Conservation (phyloP, 1,140 invertebrate species). For the Anoplophora glabripennis region DNA sequence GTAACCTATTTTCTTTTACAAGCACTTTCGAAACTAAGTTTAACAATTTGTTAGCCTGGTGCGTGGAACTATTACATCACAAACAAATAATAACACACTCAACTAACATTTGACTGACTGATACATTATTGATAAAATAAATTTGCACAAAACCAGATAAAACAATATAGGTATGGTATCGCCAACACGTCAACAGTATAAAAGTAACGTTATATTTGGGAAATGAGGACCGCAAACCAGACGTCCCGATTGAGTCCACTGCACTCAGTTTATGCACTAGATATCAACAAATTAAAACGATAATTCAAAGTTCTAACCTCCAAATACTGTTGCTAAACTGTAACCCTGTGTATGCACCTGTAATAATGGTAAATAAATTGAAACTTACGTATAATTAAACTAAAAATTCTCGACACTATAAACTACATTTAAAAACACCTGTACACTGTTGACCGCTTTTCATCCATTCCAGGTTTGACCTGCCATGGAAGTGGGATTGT, state of each 20-base stretch:
- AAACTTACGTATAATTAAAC: constrained; percentile 30
- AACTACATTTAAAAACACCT: constrained; percentile 49
- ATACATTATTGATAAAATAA: constrained; percentile 13
- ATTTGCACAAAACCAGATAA: constrained; percentile 19
- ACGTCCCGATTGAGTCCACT: constrained; percentile 39
- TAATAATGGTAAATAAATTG: constrained; percentile 7
- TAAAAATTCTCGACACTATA: constrained; percentile 35
- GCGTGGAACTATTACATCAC: constrained; percentile 11
- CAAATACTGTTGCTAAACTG: constrained; percentile 18
- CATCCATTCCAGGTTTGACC: constrained; percentile 48
- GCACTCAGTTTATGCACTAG: constrained; percentile 45
- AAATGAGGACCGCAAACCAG: constrained; percentile 32
- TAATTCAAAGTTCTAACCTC: constrained; percentile 31
- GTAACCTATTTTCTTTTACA: too few species aligned
- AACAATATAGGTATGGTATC: constrained; percentile 10
- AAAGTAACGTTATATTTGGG: constrained; percentile 45
- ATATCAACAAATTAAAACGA: constrained; percentile 44
- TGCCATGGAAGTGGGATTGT: constrained; percentile 47
- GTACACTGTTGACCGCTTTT: constrained; percentile 50
- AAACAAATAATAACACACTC: constrained; percentile 7
- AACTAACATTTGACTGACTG: constrained; percentile 10
- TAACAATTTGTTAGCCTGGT: neutral
- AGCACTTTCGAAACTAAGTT: too few species aligned
- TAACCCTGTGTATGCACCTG: neutral
- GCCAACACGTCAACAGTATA: constrained; percentile 30